Percentiles rank a stretch among this genome's conserved stretches.
Conservation (phyloP, 1,140 invertebrate species). For the Aleiodes sp. region DNA sequence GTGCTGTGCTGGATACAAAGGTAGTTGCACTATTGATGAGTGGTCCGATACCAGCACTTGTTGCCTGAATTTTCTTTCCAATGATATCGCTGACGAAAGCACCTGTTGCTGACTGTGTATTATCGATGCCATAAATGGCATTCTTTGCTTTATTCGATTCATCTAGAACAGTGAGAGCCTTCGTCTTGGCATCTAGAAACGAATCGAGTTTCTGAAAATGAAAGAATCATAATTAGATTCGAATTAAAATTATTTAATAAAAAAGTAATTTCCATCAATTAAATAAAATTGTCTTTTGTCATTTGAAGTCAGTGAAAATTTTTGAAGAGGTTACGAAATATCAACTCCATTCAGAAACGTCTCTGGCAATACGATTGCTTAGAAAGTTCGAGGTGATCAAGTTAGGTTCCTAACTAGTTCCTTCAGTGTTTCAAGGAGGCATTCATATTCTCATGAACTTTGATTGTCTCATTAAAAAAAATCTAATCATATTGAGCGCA, state of each 20-base stretch:
- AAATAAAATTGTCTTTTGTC: too few relatives aligned
- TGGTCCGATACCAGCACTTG: conserved; percentile 55
- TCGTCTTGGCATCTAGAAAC: conserved; percentile 78
- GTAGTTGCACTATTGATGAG: conserved; percentile 56
- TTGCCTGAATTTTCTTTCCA: conserved; percentile 50
- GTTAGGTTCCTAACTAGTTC: not conserved
- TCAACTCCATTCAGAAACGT: conserved; percentile 40
- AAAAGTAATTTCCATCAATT: too few relatives aligned
- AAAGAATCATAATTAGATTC: not conserved
- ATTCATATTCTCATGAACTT: too few relatives aligned
- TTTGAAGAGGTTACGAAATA: conserved; percentile 1
- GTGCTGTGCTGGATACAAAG: conserved; percentile 47
- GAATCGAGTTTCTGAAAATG: conserved; percentile 77
- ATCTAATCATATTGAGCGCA: too few relatives aligned
- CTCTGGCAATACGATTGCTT: conserved; percentile 53
- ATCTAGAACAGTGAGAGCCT: conserved; percentile 73
- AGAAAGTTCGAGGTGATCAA: conserved; percentile 42
- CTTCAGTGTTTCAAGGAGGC: too few relatives aligned
- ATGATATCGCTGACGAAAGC: conserved; percentile 55
- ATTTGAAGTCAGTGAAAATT: not conserved
- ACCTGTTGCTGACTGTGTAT: conserved; percentile 49
- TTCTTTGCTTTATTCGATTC: conserved; percentile 78
- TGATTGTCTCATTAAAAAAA: too few relatives aligned
- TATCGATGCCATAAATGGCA: conserved; percentile 75
- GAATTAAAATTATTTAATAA: not conserved